Conservation (phyloP, 2,888 invertebrate species). For the Limnephilus rhombicus region DNA sequence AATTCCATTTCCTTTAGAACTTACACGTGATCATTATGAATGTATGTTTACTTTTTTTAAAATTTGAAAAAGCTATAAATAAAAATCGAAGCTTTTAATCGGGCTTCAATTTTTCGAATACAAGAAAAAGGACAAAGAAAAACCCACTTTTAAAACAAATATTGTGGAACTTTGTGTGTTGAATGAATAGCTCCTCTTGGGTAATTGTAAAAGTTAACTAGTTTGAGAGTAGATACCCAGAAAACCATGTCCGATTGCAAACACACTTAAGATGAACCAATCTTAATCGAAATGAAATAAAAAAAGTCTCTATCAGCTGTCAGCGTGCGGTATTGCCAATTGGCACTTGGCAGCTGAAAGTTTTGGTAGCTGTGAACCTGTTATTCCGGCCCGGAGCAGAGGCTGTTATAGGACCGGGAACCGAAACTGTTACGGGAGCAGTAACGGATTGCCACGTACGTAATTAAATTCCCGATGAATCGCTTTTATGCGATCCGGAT, state of each 20-base stretch:
- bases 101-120: not conserved
- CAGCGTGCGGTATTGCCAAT: not conserved
- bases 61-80: no score
- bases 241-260: not conserved
- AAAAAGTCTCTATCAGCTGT: conserved; percentile 10
- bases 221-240: not conserved
- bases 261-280: not conserved
- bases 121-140: not conserved
- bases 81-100: no score
- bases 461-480: conserved; percentile 66
- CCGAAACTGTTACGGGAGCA: not conserved
- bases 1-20: not conserved
- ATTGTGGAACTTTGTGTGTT: not conserved
- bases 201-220: conserved; percentile 1
- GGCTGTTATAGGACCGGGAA: not conserved
- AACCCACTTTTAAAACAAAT: not conserved
- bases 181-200: not conserved
- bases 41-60: no score
- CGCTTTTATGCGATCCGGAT: conserved; percentile 60
- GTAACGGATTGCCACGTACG: conserved; percentile 58
- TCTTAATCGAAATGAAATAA: conserved; percentile 35
- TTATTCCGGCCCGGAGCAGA: not conserved
- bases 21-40: no score
- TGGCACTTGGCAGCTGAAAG: conserved; percentile 28
- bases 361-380: conserved; percentile 26